Base-by-base conservation (phyloP, 1,140 invertebrate genomes). In the Druon quercuslanigerum region DNA sequence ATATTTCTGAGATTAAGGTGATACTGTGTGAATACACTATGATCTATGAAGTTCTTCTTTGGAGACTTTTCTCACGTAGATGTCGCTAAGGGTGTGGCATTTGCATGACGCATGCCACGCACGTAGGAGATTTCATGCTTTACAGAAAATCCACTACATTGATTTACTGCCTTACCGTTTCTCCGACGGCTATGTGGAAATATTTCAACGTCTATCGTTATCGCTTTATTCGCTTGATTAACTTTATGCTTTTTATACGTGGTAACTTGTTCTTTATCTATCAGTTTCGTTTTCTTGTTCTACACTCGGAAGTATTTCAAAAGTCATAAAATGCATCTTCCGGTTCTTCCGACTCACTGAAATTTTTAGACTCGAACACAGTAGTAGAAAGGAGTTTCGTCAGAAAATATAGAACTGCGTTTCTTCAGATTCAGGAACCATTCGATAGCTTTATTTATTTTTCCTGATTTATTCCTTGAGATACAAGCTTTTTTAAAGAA, bases 171-270 rank as follows among this genome's bases (percentile, higher is more conserved):
- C 17, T 33, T 60, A 46, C 79, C 77, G 74, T 73, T 77, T 78
- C 77, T 57, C 57, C 73, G 60, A 57, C 72, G 51, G 51, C 73
- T n/a, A 51, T 71, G 50, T 75, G 20, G 66, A 71, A 71, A 81
- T 85, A 83, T 79, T 83, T 76, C 76, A 79, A 81, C 75, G 75
- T 57, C 72, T 80, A 76, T 82, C 79, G 84, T 86, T 87, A 87
- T 87, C 86, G 75, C 77, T 75, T 76, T 81, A 78, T 79, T 84
- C 86, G 76, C 81, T 83, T 87, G 86, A 87, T 87, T 87, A 86
- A 87, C 83, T 87, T 86, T 82, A 86, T 73, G 77, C 54, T 79
- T 17, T 52, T 74, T 40, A 71, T 73, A 19, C 60, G 8, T 46
- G 40, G 40, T 46, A 46, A 46, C 56, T 19, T 54, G 46, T 75